These are phyloP conservation scores for Atrina japonica DNA, from an alignment of 2,888 invertebrate genomes.

Conservation along the genomic window DNA sequence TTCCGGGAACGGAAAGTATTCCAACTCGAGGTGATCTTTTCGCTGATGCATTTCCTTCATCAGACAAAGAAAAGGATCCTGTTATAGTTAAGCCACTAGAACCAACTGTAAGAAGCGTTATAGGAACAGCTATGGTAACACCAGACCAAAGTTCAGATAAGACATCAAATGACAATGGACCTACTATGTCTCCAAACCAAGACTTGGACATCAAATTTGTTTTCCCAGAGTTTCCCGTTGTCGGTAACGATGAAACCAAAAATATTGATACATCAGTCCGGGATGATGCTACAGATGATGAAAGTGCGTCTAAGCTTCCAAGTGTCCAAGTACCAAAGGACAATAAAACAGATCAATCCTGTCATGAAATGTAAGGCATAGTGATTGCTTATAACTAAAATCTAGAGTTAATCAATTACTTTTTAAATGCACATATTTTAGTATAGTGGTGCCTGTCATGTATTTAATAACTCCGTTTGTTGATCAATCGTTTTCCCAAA, in stretches of 20 bases:
- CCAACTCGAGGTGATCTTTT: too few relatives aligned
- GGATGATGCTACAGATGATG: neutral
- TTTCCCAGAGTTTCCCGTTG: neutral
- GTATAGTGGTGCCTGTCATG: too few relatives aligned
- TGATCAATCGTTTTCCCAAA: too few relatives aligned
- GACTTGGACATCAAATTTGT: neutral
- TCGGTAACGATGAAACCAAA: too few relatives aligned
- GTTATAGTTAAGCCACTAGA: neutral
- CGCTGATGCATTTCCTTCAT: slow-evolving; percentile 8
- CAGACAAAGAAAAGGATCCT: slow-evolving; percentile 10
- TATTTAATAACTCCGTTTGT: too few relatives aligned
- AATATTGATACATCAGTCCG: neutral
- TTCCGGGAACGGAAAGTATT: too few relatives aligned
- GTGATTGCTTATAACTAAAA: too few relatives aligned
- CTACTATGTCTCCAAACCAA: neutral
- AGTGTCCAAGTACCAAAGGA: neutral
- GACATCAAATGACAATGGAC: neutral
- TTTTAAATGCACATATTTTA: too few relatives aligned
- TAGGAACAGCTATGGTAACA: neutral
- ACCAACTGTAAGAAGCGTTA: neutral
- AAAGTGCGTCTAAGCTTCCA: too few relatives aligned
- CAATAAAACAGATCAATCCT: neutral
- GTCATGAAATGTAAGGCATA: slow-evolving; percentile 44
- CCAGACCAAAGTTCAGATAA: neutral
- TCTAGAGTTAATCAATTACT: too few relatives aligned